Evolutionary conservation across 2,113 vertebrate species (phyloP).

Genomic region (Beaufortia kweichowensis): DNA sequence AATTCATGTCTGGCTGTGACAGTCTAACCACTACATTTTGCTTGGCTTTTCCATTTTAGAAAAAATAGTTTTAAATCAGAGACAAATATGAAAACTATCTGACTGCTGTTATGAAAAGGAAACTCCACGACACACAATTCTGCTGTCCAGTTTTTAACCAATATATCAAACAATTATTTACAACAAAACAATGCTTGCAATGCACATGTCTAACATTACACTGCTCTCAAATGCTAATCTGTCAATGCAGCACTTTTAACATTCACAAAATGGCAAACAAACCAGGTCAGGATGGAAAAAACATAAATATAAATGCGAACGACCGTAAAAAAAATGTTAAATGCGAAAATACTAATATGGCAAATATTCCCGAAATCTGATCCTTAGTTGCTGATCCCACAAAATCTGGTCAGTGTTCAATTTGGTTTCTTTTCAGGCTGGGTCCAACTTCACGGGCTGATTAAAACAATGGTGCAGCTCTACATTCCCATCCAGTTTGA

Average conservation of each 20-base stretch:
- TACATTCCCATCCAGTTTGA: conserved; percentile 2
- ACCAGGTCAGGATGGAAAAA: neutral
- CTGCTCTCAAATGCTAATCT: neutral
- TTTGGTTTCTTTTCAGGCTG: conserved; percentile 11
- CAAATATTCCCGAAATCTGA: neutral
- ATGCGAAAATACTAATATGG: neutral
- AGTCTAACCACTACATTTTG: neutral
- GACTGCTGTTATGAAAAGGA: neutral
- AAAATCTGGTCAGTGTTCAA: conserved; percentile 2
- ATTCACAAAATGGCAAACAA: neutral
- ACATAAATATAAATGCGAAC: neutral
- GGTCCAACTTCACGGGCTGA: conserved; percentile 31
- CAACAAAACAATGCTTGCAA: neutral
- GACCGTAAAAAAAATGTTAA: neutral
- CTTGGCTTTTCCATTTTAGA: neutral
- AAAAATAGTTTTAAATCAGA: neutral
- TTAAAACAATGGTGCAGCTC: conserved; percentile 36
- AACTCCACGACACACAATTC: too few relatives aligned
- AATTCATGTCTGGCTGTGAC: conserved; percentile 18
- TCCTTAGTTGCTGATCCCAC: neutral
- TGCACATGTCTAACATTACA: neutral
- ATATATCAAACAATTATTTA: neutral
- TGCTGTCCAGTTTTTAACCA: neutral
- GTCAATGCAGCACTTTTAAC: conserved; percentile 21
- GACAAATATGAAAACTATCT: neutral